A percentile compares a stretch with the other conserved stretches of the same genome.
Evolutionary conservation across 2,797 vertebrate species (phyloP).

Genomic region (Bucorvus abyssinicus): DNA sequence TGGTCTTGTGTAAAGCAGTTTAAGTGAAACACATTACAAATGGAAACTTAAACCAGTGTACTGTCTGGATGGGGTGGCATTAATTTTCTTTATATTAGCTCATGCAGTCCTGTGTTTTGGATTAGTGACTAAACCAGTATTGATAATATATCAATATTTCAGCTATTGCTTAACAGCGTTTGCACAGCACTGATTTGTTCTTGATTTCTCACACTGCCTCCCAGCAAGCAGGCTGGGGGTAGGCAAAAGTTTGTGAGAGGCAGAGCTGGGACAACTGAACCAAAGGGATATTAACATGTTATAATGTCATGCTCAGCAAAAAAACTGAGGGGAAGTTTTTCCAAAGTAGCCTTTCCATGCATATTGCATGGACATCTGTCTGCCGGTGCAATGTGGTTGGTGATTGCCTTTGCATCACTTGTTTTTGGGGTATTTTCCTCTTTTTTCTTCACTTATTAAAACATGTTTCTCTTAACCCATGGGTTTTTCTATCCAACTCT

Average conservation of each 20-base stretch:
- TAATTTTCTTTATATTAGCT: neutral
- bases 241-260: neutral
- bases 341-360: fast-evolving
- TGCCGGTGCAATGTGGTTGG: neutral
- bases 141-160: neutral
- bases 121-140: neutral
- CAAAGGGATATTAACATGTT: neutral
- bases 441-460: neutral
- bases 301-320: neutral
- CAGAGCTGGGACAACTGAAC: neutral
- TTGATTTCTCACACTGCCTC: fast-evolving
- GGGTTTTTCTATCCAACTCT: neutral
- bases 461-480: neutral
- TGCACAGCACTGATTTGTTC: neutral
- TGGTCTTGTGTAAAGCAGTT: neutral
- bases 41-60: neutral
- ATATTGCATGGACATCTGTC: too few relatives aligned
- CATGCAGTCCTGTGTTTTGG: neutral
- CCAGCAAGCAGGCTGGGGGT: fast-evolving
- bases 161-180: neutral
- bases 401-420: neutral
- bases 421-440: fast-evolving
- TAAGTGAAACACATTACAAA: neutral
- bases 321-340: neutral
- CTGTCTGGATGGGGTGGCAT: fast-evolving